Evolutionary conservation across 2,888 invertebrate genomes (phyloP).

Genomic region (Clepsis dumicolana): DNA sequence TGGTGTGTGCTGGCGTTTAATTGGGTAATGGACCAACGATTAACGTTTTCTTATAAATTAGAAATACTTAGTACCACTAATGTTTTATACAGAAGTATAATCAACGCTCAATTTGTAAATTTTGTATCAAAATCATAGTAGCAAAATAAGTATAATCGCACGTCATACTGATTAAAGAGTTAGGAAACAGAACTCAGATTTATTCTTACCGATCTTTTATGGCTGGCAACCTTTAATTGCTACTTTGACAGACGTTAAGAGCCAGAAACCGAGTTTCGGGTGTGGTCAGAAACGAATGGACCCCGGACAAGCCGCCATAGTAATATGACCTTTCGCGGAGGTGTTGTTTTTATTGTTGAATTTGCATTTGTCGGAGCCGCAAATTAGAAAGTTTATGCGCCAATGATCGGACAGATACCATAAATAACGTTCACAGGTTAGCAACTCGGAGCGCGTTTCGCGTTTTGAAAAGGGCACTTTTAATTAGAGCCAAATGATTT

Average conservation of each 20-base stretch:
- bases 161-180: neutral
- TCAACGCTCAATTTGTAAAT: neutral
- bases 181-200: slow-evolving; percentile 53
- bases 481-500: slow-evolving; percentile 81
- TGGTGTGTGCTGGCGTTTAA: slow-evolving; percentile 39
- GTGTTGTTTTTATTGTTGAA: slow-evolving; percentile 80
- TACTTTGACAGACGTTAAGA: slow-evolving; percentile 82
- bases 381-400: slow-evolving; percentile 84
- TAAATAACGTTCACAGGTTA: slow-evolving; percentile 80
- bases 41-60: neutral
- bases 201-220: slow-evolving; percentile 76
- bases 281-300: slow-evolving; percentile 77
- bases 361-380: slow-evolving; percentile 71
- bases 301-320: slow-evolving; percentile 74
- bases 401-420: slow-evolving; percentile 73
- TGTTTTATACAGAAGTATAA: neutral
- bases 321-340: slow-evolving; percentile 67
- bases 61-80: neutral
- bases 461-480: slow-evolving; percentile 71
- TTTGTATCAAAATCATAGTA: neutral
- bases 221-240: slow-evolving; percentile 82
- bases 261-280: slow-evolving; percentile 69
- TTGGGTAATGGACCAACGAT: slow-evolving; percentile 11
- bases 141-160: neutral
- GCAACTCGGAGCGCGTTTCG: slow-evolving; percentile 64